These are phyloP conservation scores for Paraplagusia blochii DNA, from an alignment of 2,113 vertebrate species.

Conservation along the genomic window DNA sequence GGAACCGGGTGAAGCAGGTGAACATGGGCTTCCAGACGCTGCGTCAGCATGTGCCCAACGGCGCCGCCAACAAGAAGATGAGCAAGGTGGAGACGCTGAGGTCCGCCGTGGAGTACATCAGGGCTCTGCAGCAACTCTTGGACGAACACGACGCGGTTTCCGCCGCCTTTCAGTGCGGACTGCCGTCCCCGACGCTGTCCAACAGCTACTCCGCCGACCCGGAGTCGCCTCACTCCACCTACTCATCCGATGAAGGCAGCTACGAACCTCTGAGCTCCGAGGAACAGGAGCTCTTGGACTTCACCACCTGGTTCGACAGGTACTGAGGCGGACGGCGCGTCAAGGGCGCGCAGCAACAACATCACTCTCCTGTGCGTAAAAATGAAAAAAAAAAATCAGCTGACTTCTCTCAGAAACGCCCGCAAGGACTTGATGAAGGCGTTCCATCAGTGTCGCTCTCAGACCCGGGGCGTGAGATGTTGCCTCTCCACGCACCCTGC, in stretches of 20 bases:
- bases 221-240: constrained; percentile 84
- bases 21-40: constrained; percentile 97
- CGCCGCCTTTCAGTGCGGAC: constrained; percentile 81
- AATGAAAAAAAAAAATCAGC: too few species aligned
- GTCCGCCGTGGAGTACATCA: constrained; percentile 94
- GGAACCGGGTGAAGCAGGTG: constrained; percentile 93
- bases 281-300: constrained; percentile 88
- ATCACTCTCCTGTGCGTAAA: constrained; percentile 34
- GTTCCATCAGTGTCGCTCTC: constrained; percentile 40
- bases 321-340: constrained; percentile 74
- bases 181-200: constrained; percentile 75
- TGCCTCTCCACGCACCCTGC: constrained; percentile 43
- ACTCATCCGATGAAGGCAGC: constrained; percentile 87
- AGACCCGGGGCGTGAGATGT: constrained; percentile 43
- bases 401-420: constrained; percentile 31
- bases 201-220: constrained; percentile 73
- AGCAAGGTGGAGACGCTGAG: constrained; percentile 96
- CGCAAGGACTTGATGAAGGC: constrained; percentile 42
- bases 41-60: constrained; percentile 92
- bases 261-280: constrained; percentile 87
- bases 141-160: constrained; percentile 87
- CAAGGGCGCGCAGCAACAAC: not conserved
- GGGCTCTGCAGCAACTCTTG: constrained; percentile 88
- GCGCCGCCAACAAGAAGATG: constrained; percentile 94
- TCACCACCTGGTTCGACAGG: constrained; percentile 90